phyloP scores from a whole-genome alignment of 2,113 vertebrate species.

The Atractosteus spatula region DNA sequence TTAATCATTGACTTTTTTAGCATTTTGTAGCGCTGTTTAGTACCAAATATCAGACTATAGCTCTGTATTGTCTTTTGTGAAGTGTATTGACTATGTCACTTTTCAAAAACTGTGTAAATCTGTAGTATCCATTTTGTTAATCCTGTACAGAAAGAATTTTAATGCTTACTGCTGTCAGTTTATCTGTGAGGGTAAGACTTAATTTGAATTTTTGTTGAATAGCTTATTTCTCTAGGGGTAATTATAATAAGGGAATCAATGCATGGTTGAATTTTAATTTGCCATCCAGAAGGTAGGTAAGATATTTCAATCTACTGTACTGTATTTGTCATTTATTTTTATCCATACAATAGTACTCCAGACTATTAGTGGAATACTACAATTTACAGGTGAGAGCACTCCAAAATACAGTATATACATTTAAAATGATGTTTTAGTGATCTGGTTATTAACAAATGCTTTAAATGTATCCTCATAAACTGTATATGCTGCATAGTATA shows the following conservation, averaged over 20 bases:
- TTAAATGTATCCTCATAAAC: too few species aligned
- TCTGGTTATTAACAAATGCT: neutral
- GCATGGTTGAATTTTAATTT: slow-evolving; percentile 45
- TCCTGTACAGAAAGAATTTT: slow-evolving; percentile 13
- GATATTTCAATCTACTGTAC: slow-evolving; percentile 40
- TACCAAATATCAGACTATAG: too few species aligned
- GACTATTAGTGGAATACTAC: too few species aligned
- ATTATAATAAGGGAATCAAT: slow-evolving; percentile 40
- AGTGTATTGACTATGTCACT: slow-evolving; percentile 10
- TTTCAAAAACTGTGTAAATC: neutral
- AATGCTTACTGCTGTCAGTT: slow-evolving; percentile 18
- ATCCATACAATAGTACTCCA: neutral
- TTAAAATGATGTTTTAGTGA: neutral
- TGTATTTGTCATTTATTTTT: slow-evolving; percentile 31
- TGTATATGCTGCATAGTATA: too few species aligned
- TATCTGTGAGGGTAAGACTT: slow-evolving; percentile 30
- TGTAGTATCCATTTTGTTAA: slow-evolving; percentile 16
- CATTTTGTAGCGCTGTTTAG: too few species aligned
- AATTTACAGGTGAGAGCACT: too few species aligned
- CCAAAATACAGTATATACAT: slow-evolving; percentile 7
- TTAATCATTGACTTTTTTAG: too few species aligned
- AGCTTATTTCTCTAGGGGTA: slow-evolving; percentile 34
- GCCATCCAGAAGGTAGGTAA: slow-evolving; percentile 30
- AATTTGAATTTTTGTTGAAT: slow-evolving; percentile 31
- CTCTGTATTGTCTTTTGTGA: neutral